phyloP scores from a whole-genome alignment of 1,140 invertebrate species.

The Temnothorax longispinosus region DNA sequence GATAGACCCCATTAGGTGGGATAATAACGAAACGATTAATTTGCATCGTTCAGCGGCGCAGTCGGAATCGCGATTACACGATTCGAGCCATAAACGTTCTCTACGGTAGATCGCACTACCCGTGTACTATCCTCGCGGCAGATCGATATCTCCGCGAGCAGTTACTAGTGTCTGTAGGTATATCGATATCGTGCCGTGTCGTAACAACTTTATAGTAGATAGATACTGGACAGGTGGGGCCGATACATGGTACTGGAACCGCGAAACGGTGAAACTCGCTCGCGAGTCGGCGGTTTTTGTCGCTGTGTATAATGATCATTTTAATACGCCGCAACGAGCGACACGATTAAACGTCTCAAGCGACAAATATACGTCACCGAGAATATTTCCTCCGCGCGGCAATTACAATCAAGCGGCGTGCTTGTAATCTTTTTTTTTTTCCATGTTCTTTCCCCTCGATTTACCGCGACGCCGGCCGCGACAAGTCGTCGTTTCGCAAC shows the following conservation, averaged over 20 bases:
- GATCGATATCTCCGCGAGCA: conserved; percentile 72
- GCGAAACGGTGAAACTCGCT: conserved; percentile 48
- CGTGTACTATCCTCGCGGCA: conserved; percentile 63
- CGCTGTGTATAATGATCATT: not conserved
- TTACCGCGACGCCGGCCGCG: conserved; percentile 24
- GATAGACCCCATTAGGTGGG: conserved; percentile 55
- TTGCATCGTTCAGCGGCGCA: conserved; percentile 72
- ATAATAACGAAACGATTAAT: conserved; percentile 78
- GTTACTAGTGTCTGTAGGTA: conserved; percentile 47
- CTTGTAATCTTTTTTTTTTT: conserved; percentile 19
- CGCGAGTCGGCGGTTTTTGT: conserved; percentile 34
- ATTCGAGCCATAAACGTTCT: conserved; percentile 68
- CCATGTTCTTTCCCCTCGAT: not conserved
- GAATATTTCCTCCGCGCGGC: not conserved
- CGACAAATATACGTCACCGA: conserved; percentile 37
- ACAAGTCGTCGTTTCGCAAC: conserved; percentile 33
- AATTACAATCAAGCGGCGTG: conserved; percentile 34
- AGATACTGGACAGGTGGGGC: conserved; percentile 65
- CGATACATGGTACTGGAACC: conserved; percentile 45
- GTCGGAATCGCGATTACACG: conserved; percentile 74
- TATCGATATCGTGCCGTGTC: conserved; percentile 65
- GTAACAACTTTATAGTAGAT: conserved; percentile 79
- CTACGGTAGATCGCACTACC: conserved; percentile 62
- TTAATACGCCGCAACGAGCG: not conserved
- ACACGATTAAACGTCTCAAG: conserved; percentile 30